These are phyloP conservation scores for Saccopteryx bilineata DNA, from an alignment of 2,113 vertebrate genomes.

Conservation along the genomic window DNA sequence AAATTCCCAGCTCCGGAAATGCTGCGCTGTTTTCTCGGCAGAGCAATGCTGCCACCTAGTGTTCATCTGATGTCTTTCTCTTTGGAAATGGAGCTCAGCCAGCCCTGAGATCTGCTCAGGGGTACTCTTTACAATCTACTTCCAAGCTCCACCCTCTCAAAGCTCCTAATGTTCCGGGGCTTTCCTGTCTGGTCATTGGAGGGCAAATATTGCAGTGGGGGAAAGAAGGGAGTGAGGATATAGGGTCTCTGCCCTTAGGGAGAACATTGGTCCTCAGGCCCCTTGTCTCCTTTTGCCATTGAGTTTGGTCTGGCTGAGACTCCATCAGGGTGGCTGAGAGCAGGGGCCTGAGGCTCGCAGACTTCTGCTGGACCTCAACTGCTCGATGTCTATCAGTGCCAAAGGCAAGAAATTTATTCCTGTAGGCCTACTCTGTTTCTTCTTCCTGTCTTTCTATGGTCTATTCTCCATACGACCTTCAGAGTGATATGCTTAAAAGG, in stretches of 20 bases:
- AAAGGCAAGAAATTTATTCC: not conserved
- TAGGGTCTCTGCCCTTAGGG: not conserved
- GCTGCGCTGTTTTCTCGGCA: rapidly evolving
- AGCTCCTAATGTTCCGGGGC: not conserved
- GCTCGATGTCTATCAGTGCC: rapidly evolving
- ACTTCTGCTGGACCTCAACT: not conserved
- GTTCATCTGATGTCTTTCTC: rapidly evolving
- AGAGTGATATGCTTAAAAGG: not conserved
- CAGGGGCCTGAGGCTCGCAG: no score
- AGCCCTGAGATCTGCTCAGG: rapidly evolving
- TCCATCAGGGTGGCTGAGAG: rapidly evolving
- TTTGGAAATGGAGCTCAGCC: not conserved
- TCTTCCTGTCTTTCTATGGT: not conserved
- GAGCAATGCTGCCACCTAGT: slow-evolving; percentile 76
- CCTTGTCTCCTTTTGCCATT: rapidly evolving
- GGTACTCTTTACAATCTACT: rapidly evolving
- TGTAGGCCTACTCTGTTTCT: not conserved
- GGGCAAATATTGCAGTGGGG: not conserved
- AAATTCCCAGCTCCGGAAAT: rapidly evolving
- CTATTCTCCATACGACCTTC: not conserved
- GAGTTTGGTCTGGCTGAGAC: not conserved
- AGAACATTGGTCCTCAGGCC: not conserved
- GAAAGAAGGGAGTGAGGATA: no score
- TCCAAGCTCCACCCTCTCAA: rapidly evolving
- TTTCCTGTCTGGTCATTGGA: not conserved